Evolutionary conservation across 2,888 invertebrate genomes (phyloP), one percentile per base, ranked within the genome.

Genomic region (Patella depressa): DNA sequence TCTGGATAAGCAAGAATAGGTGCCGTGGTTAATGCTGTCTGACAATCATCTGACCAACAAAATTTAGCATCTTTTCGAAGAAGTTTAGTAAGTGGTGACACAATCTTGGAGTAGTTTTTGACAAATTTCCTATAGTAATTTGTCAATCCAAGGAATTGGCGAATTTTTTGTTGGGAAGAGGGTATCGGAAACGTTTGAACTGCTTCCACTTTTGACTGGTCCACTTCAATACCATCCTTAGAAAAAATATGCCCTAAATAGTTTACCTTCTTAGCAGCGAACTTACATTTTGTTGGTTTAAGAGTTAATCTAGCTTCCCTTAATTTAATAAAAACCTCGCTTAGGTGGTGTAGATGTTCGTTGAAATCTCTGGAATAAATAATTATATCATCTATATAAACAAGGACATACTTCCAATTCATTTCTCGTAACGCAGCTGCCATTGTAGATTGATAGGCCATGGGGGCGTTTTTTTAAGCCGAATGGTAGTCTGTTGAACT

Each of bases 341-440:
- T 24, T 2, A 84, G 54, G 57, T 82, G 80, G 59, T 78, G 15
- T n/a, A 80, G 73, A 74, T 83, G 83, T 45, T 78, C 77, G 1
- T 82, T 77, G 75, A 84, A 80, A 14, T 73, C 72, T 7, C 71
- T 34, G 19, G 76, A 78, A 71, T 82, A 83, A 17, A 82, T 74
- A 12, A 82, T 59, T n/a, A 83, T 80, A 75, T 85, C 85, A 77
- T 85, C 85, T 11, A 83, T 75, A 69, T 86, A 85, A 29, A 79
- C 78, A 11, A 84, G 54, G 2, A 81, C 77, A 72, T 73, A 80
- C 75, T 84, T 82, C 80, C 82, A 85, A 29, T 82, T 79, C n/a
- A 85, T 34, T 19, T 75, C 76, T n/a, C 79, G n/a, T 17, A 85
- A 72, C 9, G 83, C 79, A 15, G 71, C 57, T 17, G 77, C 65